Evolutionary conservation across 1,140 invertebrate genomes (phyloP).

Genomic region (Solenopsis invicta): DNA sequence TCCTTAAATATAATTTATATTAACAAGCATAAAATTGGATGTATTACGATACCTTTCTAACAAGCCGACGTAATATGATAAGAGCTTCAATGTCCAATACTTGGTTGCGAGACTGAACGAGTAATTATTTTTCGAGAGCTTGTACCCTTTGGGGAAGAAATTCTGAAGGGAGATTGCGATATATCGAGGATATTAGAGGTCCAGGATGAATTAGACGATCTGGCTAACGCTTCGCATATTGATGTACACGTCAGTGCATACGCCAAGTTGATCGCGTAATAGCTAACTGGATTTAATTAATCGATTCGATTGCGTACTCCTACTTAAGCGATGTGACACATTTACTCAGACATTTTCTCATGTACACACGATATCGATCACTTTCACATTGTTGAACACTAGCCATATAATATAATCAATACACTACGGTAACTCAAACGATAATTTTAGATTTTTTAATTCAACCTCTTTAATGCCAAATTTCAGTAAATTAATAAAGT

Average conservation of each 20-base stretch:
- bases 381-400: slow-evolving; percentile 16
- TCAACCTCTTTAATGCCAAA: not conserved
- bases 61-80: not conserved
- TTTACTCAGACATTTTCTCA: slow-evolving; percentile 42
- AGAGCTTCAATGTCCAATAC: not conserved
- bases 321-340: slow-evolving; percentile 57
- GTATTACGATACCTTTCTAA: not conserved
- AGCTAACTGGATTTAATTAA: slow-evolving; percentile 79
- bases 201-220: slow-evolving; percentile 40
- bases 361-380: slow-evolving; percentile 66
- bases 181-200: slow-evolving; percentile 65
- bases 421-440: not conserved
- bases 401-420: slow-evolving; percentile 21
- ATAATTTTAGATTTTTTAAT: slow-evolving; percentile 28
- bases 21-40: slow-evolving; percentile 31
- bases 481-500: not conserved
- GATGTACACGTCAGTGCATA: slow-evolving; percentile 48
- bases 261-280: slow-evolving; percentile 61
- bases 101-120: not conserved
- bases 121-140: slow-evolving; percentile 48
- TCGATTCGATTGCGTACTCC: slow-evolving; percentile 71
- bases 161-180: slow-evolving; percentile 49
- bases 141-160: slow-evolving; percentile 22
- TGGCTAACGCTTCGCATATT: slow-evolving; percentile 30
- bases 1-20: slow-evolving; percentile 23